Percentiles rank a stretch among this genome's conserved stretches.
Conservation (phyloP, 2,888 invertebrate species). For the Phaedon cochleariae region DNA sequence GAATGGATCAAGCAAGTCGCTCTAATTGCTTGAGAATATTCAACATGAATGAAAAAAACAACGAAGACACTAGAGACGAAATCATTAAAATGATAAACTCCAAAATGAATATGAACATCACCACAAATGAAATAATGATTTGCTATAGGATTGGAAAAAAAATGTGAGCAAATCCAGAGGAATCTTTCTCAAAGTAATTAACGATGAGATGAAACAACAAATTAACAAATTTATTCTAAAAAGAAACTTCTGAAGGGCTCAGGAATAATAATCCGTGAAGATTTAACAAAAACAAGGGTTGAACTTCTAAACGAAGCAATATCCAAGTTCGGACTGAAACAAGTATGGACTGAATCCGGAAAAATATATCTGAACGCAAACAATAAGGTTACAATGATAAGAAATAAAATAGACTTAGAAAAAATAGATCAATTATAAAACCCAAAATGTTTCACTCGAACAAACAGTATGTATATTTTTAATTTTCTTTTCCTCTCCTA, state of each 20-base stretch:
- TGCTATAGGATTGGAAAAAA: conserved; percentile 75
- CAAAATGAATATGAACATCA: not conserved
- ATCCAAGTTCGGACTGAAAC: too few species aligned
- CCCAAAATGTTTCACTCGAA: not conserved
- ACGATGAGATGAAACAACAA: conserved; percentile 3
- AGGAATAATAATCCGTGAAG: conserved; percentile 4
- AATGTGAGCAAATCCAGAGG: conserved; percentile 17
- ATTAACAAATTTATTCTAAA: not conserved
- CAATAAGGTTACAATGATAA: conserved; percentile 8
- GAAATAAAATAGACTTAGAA: conserved; percentile 1
- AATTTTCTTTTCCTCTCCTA: not conserved
- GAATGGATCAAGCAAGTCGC: conserved; percentile 7
- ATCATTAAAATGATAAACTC: not conserved
- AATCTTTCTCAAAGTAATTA: conserved; percentile 1
- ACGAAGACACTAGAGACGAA: not conserved
- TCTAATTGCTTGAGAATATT: conserved; percentile 3
- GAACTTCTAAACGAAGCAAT: not conserved
- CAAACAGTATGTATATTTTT: not conserved
- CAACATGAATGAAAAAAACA: too few species aligned
- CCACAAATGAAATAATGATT: conserved; percentile 1
- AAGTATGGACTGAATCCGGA: conserved; percentile 6
- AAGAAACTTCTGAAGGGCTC: too few species aligned
- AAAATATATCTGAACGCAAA: conserved; percentile 7
- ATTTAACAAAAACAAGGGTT: conserved; percentile 4
- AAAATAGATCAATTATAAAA: not conserved